phyloP scores from a whole-genome alignment of 2,888 invertebrate genomes.

The Ichneumoninae sp. region DNA sequence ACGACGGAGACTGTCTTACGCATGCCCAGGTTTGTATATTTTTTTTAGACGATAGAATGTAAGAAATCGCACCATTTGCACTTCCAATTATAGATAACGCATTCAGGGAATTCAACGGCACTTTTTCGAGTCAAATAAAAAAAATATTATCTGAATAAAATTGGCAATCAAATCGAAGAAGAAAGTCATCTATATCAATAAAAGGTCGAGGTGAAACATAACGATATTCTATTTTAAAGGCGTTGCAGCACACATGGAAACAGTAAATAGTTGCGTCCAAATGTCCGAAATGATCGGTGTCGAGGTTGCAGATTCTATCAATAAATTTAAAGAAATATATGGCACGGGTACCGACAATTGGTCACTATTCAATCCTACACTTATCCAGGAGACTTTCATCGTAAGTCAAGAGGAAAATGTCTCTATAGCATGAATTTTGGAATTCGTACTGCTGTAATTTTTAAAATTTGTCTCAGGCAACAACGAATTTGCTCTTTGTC shows the following conservation, averaged over 20 bases:
- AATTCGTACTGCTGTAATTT: not conserved
- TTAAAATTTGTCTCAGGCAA: not conserved
- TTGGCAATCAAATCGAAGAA: not conserved
- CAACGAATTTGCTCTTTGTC: slow-evolving; percentile 22
- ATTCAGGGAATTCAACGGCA: no score
- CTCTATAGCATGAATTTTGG: not conserved
- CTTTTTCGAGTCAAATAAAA: no score
- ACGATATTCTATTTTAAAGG: not conserved
- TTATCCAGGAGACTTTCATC: not conserved
- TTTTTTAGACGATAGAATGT: no score
- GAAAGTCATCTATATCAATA: not conserved
- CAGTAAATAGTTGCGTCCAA: not conserved
- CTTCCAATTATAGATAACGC: no score
- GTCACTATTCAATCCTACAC: not conserved
- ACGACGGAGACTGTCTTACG: not conserved
- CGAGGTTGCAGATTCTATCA: not conserved
- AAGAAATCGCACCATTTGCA: no score
- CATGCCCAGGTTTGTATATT: not conserved
- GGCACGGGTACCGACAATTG: not conserved
- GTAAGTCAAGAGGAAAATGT: not conserved
- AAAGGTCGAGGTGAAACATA: not conserved
- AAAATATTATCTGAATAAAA: not conserved
- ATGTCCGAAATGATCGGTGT: not conserved
- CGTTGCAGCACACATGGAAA: not conserved
- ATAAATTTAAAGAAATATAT: not conserved